Conservation (phyloP, 92 coral and sea anemone species). For the Heliopora coerulea region DNA sequence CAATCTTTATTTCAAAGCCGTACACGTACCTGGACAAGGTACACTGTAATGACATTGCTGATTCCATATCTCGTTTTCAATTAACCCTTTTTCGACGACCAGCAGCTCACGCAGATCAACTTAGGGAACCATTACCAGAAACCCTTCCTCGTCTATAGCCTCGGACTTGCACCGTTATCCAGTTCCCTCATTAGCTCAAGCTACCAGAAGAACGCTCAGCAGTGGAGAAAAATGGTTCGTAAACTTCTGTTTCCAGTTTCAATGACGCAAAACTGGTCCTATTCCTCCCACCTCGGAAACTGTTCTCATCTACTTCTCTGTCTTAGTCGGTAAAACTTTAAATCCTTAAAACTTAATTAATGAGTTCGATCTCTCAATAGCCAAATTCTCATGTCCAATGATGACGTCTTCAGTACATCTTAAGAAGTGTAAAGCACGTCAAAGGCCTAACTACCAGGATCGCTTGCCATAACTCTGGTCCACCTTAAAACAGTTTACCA, state of each 20-base stretch:
- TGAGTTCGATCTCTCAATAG: slow-evolving; percentile 39
- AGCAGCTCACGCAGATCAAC: slow-evolving; percentile 49
- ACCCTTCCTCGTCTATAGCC: slow-evolving; percentile 39
- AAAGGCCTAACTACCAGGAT: too few relatives aligned
- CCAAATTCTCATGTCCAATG: slow-evolving; percentile 30
- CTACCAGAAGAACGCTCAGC: slow-evolving; percentile 46
- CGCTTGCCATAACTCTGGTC: too few relatives aligned
- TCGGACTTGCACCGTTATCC: slow-evolving; percentile 46
- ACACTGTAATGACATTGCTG: slow-evolving; percentile 38
- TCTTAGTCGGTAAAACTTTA: background rate
- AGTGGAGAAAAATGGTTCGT: slow-evolving; percentile 49
- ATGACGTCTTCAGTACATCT: too few relatives aligned
- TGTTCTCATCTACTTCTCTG: background rate
- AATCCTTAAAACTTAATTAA: slow-evolving; percentile 30
- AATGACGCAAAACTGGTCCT: background rate
- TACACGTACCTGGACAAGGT: slow-evolving; percentile 52
- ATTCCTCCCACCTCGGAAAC: slow-evolving; percentile 7
- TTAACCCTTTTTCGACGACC: slow-evolving; percentile 45
- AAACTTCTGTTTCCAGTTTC: slow-evolving; percentile 40
- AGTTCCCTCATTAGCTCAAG: slow-evolving; percentile 38
- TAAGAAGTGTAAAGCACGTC: too few relatives aligned
- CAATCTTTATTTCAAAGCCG: slow-evolving; percentile 52
- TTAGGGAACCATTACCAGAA: slow-evolving; percentile 47
- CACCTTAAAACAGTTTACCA: too few relatives aligned
- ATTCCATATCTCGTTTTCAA: slow-evolving; percentile 60